Conservation (phyloP, 53 echinoderm and acorn worm species). For the Apostichopus leukothele region DNA sequence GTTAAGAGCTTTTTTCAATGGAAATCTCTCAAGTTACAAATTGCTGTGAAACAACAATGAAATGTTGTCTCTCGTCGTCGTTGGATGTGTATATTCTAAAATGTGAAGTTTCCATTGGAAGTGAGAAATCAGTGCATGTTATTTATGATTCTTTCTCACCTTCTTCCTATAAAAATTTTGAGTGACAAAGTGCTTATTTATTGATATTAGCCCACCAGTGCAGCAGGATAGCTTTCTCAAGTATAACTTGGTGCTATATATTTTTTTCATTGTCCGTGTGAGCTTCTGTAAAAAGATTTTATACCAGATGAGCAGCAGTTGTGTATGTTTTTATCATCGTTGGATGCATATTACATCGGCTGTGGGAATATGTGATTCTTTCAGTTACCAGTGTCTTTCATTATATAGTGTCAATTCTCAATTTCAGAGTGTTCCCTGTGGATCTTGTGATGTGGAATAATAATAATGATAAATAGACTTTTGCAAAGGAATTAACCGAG, state of each 20-base stretch:
- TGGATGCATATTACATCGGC: too few relatives aligned
- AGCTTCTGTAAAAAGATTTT: too few relatives aligned
- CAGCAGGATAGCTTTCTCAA: too few relatives aligned
- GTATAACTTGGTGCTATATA: too few relatives aligned
- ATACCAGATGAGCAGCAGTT: too few relatives aligned
- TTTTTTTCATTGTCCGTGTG: too few relatives aligned
- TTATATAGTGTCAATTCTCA: constrained; percentile 26
- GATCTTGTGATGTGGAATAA: constrained; percentile 33
- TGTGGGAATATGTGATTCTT: not conserved
- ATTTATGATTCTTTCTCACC: not conserved
- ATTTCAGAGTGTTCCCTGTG: constrained; percentile 38
- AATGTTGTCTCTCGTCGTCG: not conserved
- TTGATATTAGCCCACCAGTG: too few relatives aligned
- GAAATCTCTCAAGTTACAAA: not conserved
- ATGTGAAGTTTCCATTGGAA: not conserved
- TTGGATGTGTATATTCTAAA: not conserved
- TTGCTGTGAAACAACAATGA: not conserved
- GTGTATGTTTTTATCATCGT: not conserved
- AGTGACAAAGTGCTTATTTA: too few relatives aligned
- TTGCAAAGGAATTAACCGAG: not conserved
- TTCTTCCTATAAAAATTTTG: not conserved
- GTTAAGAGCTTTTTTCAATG: not conserved
- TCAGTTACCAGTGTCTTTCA: not conserved
- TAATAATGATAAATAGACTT: not conserved
- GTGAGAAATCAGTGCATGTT: not conserved